Evolutionary conservation across 2,797 vertebrate genomes (phyloP), one percentile per base, ranked within the genome.

Genomic region (Tinamus major): DNA sequence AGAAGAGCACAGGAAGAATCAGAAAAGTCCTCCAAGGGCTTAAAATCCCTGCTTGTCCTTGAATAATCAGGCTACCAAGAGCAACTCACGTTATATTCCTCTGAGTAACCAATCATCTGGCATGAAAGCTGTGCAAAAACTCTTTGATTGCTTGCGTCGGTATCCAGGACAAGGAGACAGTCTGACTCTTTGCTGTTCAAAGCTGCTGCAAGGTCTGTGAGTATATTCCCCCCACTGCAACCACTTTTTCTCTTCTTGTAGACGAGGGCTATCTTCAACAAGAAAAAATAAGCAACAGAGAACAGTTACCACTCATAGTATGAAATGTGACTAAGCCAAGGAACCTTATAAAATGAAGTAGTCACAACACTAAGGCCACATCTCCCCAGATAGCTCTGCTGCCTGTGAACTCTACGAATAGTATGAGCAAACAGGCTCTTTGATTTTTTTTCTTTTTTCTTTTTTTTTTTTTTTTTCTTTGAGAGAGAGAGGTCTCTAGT

Each of bases 71-170:
- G 41, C 29, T 62, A 61, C 17, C 33, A 37, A 67, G 42, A 67
- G 13, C 42, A 67, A 21, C 64, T 67, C 42, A 46, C 44, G 23
- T 53, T 82, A 16, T 82, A 75, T 63, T 74, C 72, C 29, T 59
- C 51, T 42, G 37, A 85, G 44, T 49, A 89, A 75, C n/a, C 62
- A 35, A 86, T 85, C 68, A 94, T 61, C 68, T 86, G 44, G 35
- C 41, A 42, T 55, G 58, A 79, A 94, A 84, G 33, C 49, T 84
- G 59, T 84, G 64, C 69, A 67, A 76, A 69, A 62, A 44, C 21
- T 70, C 53, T 58, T 78, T 61, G 65, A 78, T 56, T 51, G 6
- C 55, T 92, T 78, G 42, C 8, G 49, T 58, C 62, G 72, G 6
- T 18, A 46, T 58, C 65, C 72, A 46, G 24, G 51, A 42, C 29